Evolutionary conservation across 2,113 vertebrate species (phyloP).

Genomic region (Stigmatopora nigra): DNA sequence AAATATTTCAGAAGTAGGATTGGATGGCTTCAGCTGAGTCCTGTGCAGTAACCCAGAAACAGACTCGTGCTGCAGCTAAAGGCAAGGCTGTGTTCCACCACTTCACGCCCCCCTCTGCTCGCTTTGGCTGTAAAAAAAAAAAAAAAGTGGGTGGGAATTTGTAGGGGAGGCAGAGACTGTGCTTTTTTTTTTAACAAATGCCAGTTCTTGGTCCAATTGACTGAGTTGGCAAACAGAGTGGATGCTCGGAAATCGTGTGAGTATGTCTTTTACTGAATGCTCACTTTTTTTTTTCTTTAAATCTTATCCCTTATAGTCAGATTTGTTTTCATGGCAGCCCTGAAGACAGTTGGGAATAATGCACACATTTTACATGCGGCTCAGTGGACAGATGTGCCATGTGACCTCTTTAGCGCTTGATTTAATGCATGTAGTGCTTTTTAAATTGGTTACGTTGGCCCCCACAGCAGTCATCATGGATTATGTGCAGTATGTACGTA

Average conservation of each 20-base stretch:
- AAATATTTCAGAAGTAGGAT: constrained; percentile 69
- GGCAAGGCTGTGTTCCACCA: constrained; percentile 53
- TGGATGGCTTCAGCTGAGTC: constrained; percentile 64
- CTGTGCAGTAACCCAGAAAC: constrained; percentile 70
- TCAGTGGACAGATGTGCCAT: constrained; percentile 54
- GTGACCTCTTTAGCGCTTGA: constrained; percentile 59
- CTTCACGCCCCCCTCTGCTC: constrained; percentile 20
- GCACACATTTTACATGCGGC: constrained; percentile 33
- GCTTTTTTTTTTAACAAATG: constrained; percentile 63
- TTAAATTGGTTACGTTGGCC: constrained; percentile 44
- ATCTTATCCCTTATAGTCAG: background rate
- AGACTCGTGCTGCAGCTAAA: constrained; percentile 56
- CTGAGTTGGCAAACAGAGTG: constrained; percentile 47
- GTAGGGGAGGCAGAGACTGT: constrained; percentile 47
- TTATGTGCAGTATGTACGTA: constrained; percentile 34
- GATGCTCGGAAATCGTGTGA: constrained; percentile 40
- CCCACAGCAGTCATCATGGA: constrained; percentile 30
- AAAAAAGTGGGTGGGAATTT: constrained; percentile 60
- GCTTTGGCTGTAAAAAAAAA: constrained; percentile 6
- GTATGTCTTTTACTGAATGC: constrained; percentile 29
- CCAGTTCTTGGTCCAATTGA: constrained; percentile 48
- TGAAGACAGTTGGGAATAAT: constrained; percentile 14
- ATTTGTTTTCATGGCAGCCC: constrained; percentile 13
- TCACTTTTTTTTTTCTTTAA: constrained; percentile 4
- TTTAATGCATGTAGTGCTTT: constrained; percentile 56